These are phyloP conservation scores for Brachyhypopomus gauderio DNA, from an alignment of 2,113 vertebrate species.

Conservation along the genomic window DNA sequence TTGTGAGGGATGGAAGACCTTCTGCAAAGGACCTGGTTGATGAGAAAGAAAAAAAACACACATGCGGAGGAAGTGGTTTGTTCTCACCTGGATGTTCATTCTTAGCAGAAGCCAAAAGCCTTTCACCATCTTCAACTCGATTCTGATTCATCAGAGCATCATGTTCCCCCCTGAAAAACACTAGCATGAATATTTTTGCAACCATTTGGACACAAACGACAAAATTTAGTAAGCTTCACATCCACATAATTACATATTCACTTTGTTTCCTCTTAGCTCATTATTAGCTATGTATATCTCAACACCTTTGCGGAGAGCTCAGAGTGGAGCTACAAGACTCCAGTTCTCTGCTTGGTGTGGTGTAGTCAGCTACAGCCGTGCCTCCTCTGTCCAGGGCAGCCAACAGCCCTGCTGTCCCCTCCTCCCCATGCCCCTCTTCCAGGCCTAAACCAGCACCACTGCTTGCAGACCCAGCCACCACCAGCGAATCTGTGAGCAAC, in stretches of 20 bases:
- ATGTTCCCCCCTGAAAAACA: conserved; percentile 1
- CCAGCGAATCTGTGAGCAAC: conserved; percentile 68
- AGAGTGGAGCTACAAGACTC: conserved; percentile 75
- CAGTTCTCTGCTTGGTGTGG: conserved; percentile 83
- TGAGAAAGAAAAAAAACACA: not conserved
- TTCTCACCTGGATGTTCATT: conserved; percentile 3
- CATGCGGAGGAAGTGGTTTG: not conserved
- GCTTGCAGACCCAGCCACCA: conserved; percentile 68
- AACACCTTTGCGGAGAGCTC: conserved; percentile 57
- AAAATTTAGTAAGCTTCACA: not conserved
- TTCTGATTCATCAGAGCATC: not conserved
- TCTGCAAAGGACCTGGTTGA: too few relatives aligned
- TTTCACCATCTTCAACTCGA: conserved; percentile 18
- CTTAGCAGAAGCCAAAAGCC: conserved; percentile 18
- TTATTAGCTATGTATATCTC: conserved; percentile 6
- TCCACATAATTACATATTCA: too few relatives aligned
- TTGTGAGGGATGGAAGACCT: too few relatives aligned
- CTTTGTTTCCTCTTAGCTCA: not conserved
- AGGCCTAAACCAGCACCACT: conserved; percentile 68
- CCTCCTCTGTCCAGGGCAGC: conserved; percentile 79
- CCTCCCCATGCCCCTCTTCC: conserved; percentile 84
- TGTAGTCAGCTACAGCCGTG: conserved; percentile 83
- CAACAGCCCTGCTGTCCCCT: conserved; percentile 89
- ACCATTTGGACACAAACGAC: not conserved
- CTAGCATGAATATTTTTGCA: not conserved